Conservation (phyloP, 2,797 vertebrate genomes). For the Pelobates cultripes region DNA sequence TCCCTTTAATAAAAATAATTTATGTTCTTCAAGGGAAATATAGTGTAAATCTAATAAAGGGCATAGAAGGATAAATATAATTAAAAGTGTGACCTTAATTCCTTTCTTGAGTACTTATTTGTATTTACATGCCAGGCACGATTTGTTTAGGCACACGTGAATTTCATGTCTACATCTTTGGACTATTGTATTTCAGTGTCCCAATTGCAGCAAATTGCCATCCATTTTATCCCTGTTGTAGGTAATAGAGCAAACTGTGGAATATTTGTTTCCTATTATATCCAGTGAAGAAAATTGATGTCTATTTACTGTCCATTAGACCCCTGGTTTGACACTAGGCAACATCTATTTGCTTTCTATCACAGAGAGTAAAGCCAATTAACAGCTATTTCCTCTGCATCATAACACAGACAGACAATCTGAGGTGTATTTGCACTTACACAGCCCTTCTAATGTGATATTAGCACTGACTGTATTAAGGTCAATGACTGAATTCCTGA, state of each 20-base stretch:
- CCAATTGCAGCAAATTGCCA: slow-evolving; percentile 18
- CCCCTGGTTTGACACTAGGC: slow-evolving; percentile 24
- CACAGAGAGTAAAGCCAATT: slow-evolving; percentile 46
- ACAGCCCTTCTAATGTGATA: slow-evolving; percentile 20
- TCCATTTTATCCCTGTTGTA: slow-evolving; percentile 24
- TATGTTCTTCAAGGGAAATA: too few species aligned
- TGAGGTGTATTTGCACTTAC: slow-evolving; percentile 36
- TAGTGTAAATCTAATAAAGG: too few species aligned
- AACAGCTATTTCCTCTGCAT: slow-evolving; percentile 41
- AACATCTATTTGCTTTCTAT: slow-evolving; percentile 48
- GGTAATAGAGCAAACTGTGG: slow-evolving; percentile 7
- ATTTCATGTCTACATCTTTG: slow-evolving; percentile 3
- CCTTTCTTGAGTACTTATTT: too few species aligned
- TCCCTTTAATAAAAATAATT: too few species aligned
- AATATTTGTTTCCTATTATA: slow-evolving; percentile 20
- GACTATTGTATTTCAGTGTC: background rate
- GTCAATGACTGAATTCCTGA: slow-evolving; percentile 28
- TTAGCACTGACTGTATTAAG: slow-evolving; percentile 34
- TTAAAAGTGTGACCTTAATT: too few species aligned
- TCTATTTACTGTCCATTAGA: slow-evolving; percentile 48
- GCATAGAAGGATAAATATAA: too few species aligned
- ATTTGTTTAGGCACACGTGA: background rate
- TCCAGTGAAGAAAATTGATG: slow-evolving; percentile 32
- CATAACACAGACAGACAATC: slow-evolving; percentile 12
- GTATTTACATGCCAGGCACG: too few species aligned